Conservation (phyloP, 1,140 invertebrate genomes). For the Holcopasites calliopsidis region DNA sequence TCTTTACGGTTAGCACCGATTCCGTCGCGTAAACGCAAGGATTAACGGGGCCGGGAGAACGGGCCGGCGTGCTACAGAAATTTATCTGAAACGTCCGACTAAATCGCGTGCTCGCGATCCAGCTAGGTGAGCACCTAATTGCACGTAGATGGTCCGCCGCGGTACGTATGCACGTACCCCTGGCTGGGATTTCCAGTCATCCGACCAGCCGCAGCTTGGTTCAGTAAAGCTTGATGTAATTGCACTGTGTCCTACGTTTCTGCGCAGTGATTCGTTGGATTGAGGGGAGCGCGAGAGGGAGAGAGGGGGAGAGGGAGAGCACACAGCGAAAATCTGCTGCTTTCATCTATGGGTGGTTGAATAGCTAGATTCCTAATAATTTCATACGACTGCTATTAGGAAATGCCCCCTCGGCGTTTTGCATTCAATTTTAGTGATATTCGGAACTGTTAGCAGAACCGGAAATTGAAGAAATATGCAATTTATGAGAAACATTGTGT, state of each 20-base stretch:
- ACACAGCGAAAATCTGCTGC: neutral
- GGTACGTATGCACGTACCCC: no score
- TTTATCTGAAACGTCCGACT: slow-evolving; percentile 41
- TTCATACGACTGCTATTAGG: no score
- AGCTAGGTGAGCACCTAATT: slow-evolving; percentile 51
- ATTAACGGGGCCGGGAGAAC: neutral
- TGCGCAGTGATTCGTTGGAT: neutral
- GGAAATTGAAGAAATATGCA: no score
- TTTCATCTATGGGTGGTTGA: neutral
- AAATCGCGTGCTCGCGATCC: slow-evolving; percentile 46
- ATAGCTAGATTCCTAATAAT: no score
- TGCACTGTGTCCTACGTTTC: slow-evolving; percentile 14
- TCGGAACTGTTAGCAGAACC: no score
- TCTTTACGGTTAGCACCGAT: slow-evolving; percentile 7
- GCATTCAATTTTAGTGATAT: neutral
- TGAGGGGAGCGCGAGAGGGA: neutral
- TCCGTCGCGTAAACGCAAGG: slow-evolving; percentile 29
- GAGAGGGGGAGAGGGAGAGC: no score
- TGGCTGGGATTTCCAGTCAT: slow-evolving; percentile 38
- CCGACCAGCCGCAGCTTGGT: neutral
- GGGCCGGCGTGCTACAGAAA: slow-evolving; percentile 20
- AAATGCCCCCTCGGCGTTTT: no score
- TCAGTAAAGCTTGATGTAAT: slow-evolving; percentile 29
- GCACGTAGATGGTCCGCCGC: slow-evolving; percentile 42
- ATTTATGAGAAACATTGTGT: no score